Evolutionary conservation across 1,140 invertebrate genomes (phyloP).

Genomic region (Copidosoma floridanum): DNA sequence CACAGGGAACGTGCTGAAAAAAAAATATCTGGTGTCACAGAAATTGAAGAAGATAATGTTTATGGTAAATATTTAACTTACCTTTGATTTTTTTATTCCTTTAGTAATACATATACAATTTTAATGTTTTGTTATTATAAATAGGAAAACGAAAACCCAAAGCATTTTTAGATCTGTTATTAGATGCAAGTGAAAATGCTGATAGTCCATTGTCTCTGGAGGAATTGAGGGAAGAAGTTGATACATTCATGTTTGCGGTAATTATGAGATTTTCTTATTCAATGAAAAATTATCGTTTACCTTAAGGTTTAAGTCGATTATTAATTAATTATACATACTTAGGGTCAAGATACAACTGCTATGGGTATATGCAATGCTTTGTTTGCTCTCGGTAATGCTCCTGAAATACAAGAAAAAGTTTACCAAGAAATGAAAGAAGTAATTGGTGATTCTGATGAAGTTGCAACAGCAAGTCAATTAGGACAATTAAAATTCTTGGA

Average conservation of each 20-base stretch:
- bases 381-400: slow-evolving; percentile 53
- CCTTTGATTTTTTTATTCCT: background rate
- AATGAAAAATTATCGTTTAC: background rate
- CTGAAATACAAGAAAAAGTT: slow-evolving; percentile 62
- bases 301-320: background rate
- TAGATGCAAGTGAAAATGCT: slow-evolving; percentile 59
- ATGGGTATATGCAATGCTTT: slow-evolving; percentile 58
- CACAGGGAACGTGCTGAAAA: slow-evolving; percentile 24
- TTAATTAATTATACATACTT: no score
- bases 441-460: slow-evolving; percentile 49
- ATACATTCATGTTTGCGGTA: slow-evolving; percentile 79
- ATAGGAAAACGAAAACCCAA: slow-evolving; percentile 39
- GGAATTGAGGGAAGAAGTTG: slow-evolving; percentile 71
- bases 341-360: slow-evolving; percentile 68
- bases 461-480: slow-evolving; percentile 53
- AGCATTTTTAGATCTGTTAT: slow-evolving; percentile 71
- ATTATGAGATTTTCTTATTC: background rate
- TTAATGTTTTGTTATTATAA: background rate
- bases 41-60: slow-evolving; percentile 15
- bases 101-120: background rate
- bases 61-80: slow-evolving; percentile 12
- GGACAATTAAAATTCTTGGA: slow-evolving; percentile 63
- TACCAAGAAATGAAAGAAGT: slow-evolving; percentile 63
- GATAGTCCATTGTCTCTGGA: slow-evolving; percentile 61
- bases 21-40: background rate